Base-by-base conservation (phyloP, 2,888 invertebrate species). In the Drosophila tripunctata region DNA sequence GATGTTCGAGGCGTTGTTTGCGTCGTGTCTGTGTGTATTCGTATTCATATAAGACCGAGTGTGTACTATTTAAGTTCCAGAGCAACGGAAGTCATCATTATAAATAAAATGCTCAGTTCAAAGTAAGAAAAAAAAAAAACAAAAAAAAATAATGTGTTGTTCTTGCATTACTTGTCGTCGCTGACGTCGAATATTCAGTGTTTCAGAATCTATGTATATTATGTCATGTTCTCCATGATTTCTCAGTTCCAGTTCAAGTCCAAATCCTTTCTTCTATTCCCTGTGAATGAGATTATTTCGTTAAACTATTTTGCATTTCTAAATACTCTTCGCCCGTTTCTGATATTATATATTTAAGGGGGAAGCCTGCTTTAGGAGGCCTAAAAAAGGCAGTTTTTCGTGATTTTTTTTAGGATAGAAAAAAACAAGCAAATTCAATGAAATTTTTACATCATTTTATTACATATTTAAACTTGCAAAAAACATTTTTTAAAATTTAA, bases 51-150 rank as follows among this genome's bases (percentile, higher is more conserved):
- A 10, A 10, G 27, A 3, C 10, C 8, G n/a, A 24, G 8, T 38
- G 27, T 38, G 38, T 27, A 8, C 24, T 27, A 47, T 44, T 40
- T 8, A 55, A 57, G 45, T 44, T 40, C 15, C 43, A 33, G 47
- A 56, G 58, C 51, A 76, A 60, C 82, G 82, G 82, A 85, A 79
- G 85, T 79, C 85, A 84, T 81, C 78, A 79, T 85, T 82, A 82
- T 85, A 85, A 82, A 85, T 82, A 85, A 85, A 82, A 72, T 68
- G 62, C 65, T 65, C 47, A 75, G 66, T 78, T 75, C 76, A 74
- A 80, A 84, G 47, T n/a, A n/a, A 15, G 35, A 47, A 44, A 17
- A 7, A 30, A 6, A 17, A 75, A 64, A 45, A 80, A 65, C 61
- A 61, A 56, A 72, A 78, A 78, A 47, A 83, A 73, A 21, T 4